Conservation (phyloP, 1,140 invertebrate genomes). For the Drosophila orosa region DNA sequence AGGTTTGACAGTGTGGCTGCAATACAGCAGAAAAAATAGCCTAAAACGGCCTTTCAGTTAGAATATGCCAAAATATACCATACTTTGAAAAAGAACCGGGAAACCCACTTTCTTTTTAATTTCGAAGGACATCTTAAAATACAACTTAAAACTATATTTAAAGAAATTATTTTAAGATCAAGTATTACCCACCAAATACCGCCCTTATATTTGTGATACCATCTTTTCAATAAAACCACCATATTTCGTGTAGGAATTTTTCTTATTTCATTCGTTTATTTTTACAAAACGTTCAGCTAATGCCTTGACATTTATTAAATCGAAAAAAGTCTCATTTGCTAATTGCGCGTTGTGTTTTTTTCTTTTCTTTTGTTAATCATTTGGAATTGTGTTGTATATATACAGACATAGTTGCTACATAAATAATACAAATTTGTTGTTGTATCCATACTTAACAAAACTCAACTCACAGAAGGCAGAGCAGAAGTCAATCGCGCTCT, state of each 20-base stretch:
- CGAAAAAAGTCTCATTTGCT: constrained; percentile 73
- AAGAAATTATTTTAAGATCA: neutral
- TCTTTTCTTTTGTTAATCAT: constrained; percentile 11
- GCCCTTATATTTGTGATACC: neutral
- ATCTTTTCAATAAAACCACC: neutral
- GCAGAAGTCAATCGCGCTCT: constrained; percentile 31
- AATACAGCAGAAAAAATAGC: neutral
- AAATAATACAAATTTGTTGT: constrained; percentile 46
- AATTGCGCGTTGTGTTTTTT: constrained; percentile 69
- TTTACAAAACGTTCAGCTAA: constrained; percentile 59
- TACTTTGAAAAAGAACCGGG: neutral
- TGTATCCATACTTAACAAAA: constrained; percentile 27
- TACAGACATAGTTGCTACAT: constrained; percentile 44
- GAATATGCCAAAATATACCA: constrained; percentile 6
- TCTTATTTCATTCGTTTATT: constrained; percentile 59
- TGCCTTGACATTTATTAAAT: constrained; percentile 60
- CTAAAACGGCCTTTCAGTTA: too few relatives aligned
- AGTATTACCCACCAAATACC: neutral
- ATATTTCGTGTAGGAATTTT: neutral
- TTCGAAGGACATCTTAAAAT: neutral
- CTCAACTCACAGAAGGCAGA: constrained; percentile 51
- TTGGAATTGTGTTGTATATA: constrained; percentile 60
- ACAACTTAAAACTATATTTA: neutral
- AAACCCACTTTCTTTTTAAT: neutral
- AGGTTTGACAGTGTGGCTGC: neutral